A percentile compares a stretch with the other conserved stretches of the same genome.
Evolutionary conservation across 2,888 invertebrate genomes (phyloP).

Genomic region (Mesoligia furuncula): DNA sequence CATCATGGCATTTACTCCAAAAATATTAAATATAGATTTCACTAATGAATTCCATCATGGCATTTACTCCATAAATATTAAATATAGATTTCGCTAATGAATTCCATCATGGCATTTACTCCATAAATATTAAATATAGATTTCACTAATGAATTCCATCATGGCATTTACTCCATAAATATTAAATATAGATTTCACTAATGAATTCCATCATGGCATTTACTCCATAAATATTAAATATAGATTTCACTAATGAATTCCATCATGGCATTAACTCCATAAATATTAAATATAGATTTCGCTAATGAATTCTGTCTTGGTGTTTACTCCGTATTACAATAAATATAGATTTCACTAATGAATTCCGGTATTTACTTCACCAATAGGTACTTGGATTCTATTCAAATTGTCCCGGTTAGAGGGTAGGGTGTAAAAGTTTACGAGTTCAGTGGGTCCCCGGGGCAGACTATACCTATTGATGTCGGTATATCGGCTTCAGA

Average conservation of each 20-base stretch:
- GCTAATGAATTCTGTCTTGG: no score
- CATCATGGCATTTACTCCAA: background rate
- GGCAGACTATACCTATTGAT: slow-evolving; percentile 22
- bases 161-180: background rate
- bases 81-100: slow-evolving; percentile 37
- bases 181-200: background rate
- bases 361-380: slow-evolving; percentile 32
- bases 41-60: no score
- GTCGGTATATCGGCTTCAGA: slow-evolving; percentile 48
- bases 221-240: slow-evolving; percentile 26
- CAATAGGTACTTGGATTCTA: slow-evolving; percentile 46
- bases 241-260: background rate
- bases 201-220: background rate
- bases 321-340: slow-evolving; percentile 14
- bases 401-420: slow-evolving; percentile 47
- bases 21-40: background rate
- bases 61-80: slow-evolving; percentile 22
- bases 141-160: background rate
- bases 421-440: slow-evolving; percentile 66
- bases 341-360: slow-evolving; percentile 34
- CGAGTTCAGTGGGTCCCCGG: slow-evolving; percentile 62
- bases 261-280: background rate
- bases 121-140: no score
- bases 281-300: background rate
- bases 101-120: slow-evolving; percentile 31